Base-by-base conservation (phyloP, 1,140 invertebrate species). In the Bombus sylvicola region DNA sequence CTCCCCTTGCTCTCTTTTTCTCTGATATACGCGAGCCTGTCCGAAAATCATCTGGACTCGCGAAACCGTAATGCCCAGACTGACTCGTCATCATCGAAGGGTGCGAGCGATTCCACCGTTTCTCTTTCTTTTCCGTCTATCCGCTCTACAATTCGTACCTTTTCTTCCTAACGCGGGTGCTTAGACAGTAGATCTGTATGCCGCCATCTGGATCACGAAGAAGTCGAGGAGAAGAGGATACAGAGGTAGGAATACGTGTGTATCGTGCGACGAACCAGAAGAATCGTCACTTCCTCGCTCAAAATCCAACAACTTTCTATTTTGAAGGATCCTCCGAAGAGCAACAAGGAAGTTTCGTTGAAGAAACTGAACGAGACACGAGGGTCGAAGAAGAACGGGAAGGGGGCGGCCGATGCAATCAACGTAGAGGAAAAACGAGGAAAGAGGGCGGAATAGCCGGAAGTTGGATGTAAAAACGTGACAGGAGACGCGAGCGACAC, bases 1-100 rank as follows among this genome's bases (percentile, higher is more conserved):
- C 8, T 37, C 0, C 28, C 41, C 8, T n/a, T 10, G 4, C 22
- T 47, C 25, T 59, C 28, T 5, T n/a, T 34, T 31, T 15, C 31
- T 13, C n/a, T 34, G 2, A 39, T 28, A 28, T 71, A 43, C 41
- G 13, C 15, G 15, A 18, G n/a, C 18, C 31, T 43, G n/a, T 28
- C 37, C 34, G 15, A 79, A 47, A 34, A 28, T 4, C 13, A n/a
- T 8, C 37, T n/a, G n/a, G 43, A 59, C 22, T 59, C 68, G 53
- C 68, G 34, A 47, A 34, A 85, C 22, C 39, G 47, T 72, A 85
- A 85, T 85, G 83, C 83, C 83, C 76, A 62, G 77, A 72, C 15
- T 34, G 75, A 72, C 57, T 79, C 10, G 37, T 83, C 57, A 22
- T 31, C 39, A 31, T 0, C 68, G 53, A 84, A 72, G 3, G 12